A percentile compares a stretch with the other conserved stretches of the same genome.
Conservation (phyloP, 1,140 invertebrate species). For the Leptinotarsa lineolata region DNA sequence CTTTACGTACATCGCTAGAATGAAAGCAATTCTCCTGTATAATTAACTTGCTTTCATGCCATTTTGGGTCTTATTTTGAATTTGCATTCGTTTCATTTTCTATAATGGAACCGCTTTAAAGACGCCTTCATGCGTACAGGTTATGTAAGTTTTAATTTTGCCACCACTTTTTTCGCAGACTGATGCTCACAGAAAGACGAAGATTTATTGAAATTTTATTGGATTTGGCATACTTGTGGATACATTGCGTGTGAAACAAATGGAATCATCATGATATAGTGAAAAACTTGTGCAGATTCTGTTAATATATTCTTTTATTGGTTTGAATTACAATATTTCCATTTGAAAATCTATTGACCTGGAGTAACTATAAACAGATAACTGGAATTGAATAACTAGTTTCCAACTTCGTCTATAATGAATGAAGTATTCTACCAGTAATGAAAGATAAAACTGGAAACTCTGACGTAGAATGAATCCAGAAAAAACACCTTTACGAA, state of each 20-base stretch:
- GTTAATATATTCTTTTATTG: too few species aligned
- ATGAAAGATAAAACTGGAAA: too few species aligned
- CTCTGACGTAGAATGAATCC: too few species aligned
- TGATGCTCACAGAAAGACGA: slow-evolving; percentile 43
- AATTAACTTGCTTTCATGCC: slow-evolving; percentile 53
- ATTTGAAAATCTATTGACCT: too few species aligned
- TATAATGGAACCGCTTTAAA: slow-evolving; percentile 41
- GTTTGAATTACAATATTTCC: too few species aligned
- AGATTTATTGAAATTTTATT: slow-evolving; percentile 50
- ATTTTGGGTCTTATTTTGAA: slow-evolving; percentile 53
- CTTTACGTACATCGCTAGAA: slow-evolving; percentile 39
- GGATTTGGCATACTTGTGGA: slow-evolving; percentile 29
- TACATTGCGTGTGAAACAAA: slow-evolving; percentile 4
- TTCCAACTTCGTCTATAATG: too few species aligned
- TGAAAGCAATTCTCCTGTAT: slow-evolving; percentile 51
- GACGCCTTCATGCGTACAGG: slow-evolving; percentile 51
- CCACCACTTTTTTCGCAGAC: slow-evolving; percentile 37
- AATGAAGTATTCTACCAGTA: too few species aligned
- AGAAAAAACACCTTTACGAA: too few species aligned
- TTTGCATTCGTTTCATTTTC: slow-evolving; percentile 49
- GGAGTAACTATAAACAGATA: too few species aligned
- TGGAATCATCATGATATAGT: background rate
- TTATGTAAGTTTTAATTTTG: slow-evolving; percentile 53
- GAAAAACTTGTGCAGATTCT: too few species aligned
- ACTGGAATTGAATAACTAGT: too few species aligned